These are phyloP conservation scores for Scolanthus callimorphus DNA, from an alignment of 92 coral and sea anemone genomes.

Conservation along the genomic window DNA sequence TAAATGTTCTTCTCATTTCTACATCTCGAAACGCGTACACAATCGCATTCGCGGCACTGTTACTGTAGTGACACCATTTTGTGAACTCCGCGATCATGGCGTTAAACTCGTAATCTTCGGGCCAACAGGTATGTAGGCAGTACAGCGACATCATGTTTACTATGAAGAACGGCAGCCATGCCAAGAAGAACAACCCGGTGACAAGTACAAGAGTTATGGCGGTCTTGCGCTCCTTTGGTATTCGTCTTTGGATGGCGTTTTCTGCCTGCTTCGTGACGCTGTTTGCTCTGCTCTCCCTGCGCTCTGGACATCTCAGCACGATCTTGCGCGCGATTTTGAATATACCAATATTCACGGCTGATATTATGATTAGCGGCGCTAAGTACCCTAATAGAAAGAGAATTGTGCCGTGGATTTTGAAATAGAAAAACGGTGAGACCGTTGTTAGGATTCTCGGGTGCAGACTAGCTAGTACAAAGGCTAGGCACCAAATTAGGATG, in stretches of 20 bases:
- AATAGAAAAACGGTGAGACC: not conserved
- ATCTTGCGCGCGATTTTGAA: conserved; percentile 58
- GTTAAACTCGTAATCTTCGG: conserved; percentile 18
- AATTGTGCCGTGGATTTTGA: conserved; percentile 11
- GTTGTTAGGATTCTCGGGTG: conserved; percentile 32
- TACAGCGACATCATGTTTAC: conserved; percentile 45
- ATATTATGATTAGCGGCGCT: conserved; percentile 52
- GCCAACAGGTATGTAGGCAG: conserved; percentile 33
- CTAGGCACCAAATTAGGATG: conserved; percentile 60
- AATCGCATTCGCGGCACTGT: conserved; percentile 83
- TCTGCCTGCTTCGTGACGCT: conserved; percentile 1
- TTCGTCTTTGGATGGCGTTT: conserved; percentile 16
- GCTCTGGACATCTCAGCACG: conserved; percentile 22
- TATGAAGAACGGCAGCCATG: conserved; percentile 77
- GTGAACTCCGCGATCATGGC: conserved; percentile 50
- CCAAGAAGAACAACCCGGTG: conserved; percentile 71
- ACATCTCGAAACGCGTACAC: conserved; percentile 82
- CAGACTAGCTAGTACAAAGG: conserved; percentile 40
- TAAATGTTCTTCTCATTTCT: conserved; percentile 65
- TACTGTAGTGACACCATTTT: conserved; percentile 88
- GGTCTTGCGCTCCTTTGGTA: conserved; percentile 70
- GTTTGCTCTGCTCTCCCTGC: conserved; percentile 8
- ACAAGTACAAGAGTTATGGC: conserved; percentile 65
- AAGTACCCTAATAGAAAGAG: conserved; percentile 50
- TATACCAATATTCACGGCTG: conserved; percentile 48